phyloP scores from a whole-genome alignment of 2,797 vertebrate genomes.

The Scleropages formosus region DNA sequence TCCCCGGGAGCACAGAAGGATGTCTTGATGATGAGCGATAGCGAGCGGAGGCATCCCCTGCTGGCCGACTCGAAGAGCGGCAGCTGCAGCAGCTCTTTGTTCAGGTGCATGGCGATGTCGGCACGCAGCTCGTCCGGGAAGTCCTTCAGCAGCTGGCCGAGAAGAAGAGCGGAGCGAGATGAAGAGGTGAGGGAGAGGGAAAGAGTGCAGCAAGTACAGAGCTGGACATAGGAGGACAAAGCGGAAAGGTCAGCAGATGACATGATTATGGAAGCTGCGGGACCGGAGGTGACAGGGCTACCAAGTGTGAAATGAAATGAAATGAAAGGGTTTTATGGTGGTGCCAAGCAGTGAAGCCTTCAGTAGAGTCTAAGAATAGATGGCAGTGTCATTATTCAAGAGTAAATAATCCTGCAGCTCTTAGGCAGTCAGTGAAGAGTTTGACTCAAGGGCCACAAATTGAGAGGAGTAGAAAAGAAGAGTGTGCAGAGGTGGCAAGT shows the following conservation, averaged over 20 bases:
- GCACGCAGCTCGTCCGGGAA: constrained; percentile 95
- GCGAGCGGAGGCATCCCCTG: constrained; percentile 90
- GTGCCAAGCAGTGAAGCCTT: no score
- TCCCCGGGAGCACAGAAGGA: constrained; percentile 96
- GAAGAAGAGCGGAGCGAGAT: not conserved
- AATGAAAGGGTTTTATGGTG: no score
- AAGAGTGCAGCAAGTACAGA: no score
- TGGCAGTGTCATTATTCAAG: no score
- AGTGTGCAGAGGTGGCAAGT: not conserved
- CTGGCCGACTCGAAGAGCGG: constrained; percentile 92
- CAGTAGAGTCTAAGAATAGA: no score
- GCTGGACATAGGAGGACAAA: not conserved
- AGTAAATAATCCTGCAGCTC: no score
- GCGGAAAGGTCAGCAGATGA: not conserved
- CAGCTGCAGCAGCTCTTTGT: constrained; percentile 96
- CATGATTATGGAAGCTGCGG: not conserved
- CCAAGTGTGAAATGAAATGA: no score
- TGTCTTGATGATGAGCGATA: constrained; percentile 96
- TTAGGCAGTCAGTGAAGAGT: no score
- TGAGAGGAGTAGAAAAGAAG: not conserved
- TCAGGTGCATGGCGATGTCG: constrained; percentile 97
- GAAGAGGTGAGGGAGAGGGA: not conserved
- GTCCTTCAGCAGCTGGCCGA: constrained; percentile 82
- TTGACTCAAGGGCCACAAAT: no score
- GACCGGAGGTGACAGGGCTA: not conserved